Evolutionary conservation across 2,113 vertebrate species (phyloP).

Genomic region (Lathamus discolor): DNA sequence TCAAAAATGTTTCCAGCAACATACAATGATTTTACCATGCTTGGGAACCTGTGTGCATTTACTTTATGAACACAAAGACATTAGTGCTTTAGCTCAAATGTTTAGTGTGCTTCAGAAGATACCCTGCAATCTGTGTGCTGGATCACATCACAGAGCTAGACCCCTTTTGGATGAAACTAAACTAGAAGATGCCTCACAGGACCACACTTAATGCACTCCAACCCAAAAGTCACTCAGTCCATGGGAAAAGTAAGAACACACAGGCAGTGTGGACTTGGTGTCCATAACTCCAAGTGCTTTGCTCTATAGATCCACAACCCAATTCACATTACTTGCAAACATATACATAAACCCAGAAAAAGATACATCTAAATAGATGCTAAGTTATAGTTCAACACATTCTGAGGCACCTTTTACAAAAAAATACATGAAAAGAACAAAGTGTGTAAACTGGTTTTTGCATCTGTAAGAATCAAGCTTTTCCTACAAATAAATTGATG

Average conservation of each 20-base stretch:
- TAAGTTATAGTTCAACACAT: not conserved
- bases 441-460: not conserved
- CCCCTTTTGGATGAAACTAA: not conserved
- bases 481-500: not conserved
- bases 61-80: not conserved
- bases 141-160: not conserved
- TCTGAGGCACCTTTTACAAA: not conserved
- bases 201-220: not conserved
- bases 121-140: accelerated
- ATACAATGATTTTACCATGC: not conserved
- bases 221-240: not conserved
- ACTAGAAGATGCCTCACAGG: not conserved
- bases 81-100: not conserved
- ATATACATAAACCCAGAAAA: not conserved
- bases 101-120: not conserved
- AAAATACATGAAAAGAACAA: not conserved
- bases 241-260: not conserved
- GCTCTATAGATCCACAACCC: not conserved
- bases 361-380: not conserved
- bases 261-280: accelerated
- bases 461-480: not conserved
- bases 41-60: not conserved
- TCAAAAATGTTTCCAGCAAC: not conserved
- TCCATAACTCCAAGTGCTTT: not conserved
- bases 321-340: not conserved